Conservation (phyloP, 1,140 invertebrate genomes). For the Drosophila eugracilis region DNA sequence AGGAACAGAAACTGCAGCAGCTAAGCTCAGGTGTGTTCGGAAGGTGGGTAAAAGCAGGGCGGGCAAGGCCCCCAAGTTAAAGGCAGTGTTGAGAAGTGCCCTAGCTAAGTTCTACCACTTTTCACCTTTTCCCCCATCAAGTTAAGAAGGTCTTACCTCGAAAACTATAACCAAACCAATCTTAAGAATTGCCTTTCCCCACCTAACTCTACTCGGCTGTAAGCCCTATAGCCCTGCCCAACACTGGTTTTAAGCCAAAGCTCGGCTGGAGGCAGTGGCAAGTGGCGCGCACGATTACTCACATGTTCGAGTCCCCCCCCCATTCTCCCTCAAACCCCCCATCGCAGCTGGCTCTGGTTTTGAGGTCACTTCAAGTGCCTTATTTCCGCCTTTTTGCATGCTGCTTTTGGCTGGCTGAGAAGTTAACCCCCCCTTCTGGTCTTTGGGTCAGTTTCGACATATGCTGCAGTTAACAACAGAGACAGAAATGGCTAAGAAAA, state of each 20-base stretch:
- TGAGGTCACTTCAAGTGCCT: slow-evolving; percentile 80
- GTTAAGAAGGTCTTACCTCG: too few relatives aligned
- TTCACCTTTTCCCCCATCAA: neutral
- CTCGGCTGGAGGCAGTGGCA: slow-evolving; percentile 42
- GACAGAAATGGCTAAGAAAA: slow-evolving; percentile 27
- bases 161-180: too few relatives aligned
- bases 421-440: neutral
- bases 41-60: slow-evolving; percentile 12
- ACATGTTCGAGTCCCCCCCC: slow-evolving; percentile 20
- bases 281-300: slow-evolving; percentile 76
- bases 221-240: too few relatives aligned
- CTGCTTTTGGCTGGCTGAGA: slow-evolving; percentile 18
- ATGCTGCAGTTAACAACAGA: slow-evolving; percentile 53
- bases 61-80: neutral
- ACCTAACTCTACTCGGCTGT: too few relatives aligned
- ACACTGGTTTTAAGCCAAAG: slow-evolving; percentile 12
- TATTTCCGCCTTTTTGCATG: slow-evolving; percentile 80
- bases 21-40: slow-evolving; percentile 34
- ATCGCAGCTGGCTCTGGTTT: slow-evolving; percentile 37
- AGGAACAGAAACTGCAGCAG: slow-evolving; percentile 9
- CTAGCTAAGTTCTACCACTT: neutral
- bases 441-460: slow-evolving; percentile 61
- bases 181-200: too few relatives aligned
- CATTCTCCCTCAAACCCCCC: neutral
- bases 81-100: neutral